These are phyloP conservation scores for Elgaria multicarinata DNA, from an alignment of 2,113 vertebrate genomes.

Conservation along the genomic window DNA sequence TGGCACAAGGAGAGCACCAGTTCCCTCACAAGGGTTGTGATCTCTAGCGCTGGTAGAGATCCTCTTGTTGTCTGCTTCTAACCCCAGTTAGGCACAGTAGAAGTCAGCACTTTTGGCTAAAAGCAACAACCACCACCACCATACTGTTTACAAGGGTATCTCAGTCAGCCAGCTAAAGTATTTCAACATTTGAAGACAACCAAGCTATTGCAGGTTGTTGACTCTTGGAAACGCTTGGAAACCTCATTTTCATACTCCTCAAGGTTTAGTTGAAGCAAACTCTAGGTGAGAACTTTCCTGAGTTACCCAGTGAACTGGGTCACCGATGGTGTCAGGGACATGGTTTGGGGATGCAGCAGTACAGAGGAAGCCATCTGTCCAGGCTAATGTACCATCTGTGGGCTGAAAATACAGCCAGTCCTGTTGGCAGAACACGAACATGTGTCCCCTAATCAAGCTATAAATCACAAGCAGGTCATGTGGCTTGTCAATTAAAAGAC, in stretches of 20 bases:
- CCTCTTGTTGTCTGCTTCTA: background rate
- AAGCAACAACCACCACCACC: background rate
- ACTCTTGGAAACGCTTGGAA: constrained; percentile 52
- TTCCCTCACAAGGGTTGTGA: background rate
- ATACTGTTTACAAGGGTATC: background rate
- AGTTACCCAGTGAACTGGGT: constrained; percentile 75
- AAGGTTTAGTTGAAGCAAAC: constrained; percentile 58
- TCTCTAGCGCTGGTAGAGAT: background rate
- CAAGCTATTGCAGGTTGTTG: constrained; percentile 50
- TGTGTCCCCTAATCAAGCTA: constrained; percentile 84
- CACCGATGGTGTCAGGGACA: constrained; percentile 76
- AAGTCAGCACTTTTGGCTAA: background rate
- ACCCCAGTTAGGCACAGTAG: background rate
- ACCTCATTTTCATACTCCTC: constrained; percentile 62
- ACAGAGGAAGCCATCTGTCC: constrained; percentile 83
- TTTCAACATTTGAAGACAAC: constrained; percentile 7
- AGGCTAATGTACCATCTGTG: constrained; percentile 86
- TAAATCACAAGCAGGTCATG: constrained; percentile 88
- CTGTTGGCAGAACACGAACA: constrained; percentile 79
- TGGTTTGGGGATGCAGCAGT: constrained; percentile 76
- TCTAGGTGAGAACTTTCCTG: constrained; percentile 53
- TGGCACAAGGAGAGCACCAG: background rate
- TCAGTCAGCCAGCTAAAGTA: constrained; percentile 40
- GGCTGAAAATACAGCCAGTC: constrained; percentile 79
- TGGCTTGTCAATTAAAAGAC: constrained; percentile 84